These are phyloP conservation scores for Notodonta dromedarius DNA, from an alignment of 2,888 invertebrate species.

Conservation along the genomic window DNA sequence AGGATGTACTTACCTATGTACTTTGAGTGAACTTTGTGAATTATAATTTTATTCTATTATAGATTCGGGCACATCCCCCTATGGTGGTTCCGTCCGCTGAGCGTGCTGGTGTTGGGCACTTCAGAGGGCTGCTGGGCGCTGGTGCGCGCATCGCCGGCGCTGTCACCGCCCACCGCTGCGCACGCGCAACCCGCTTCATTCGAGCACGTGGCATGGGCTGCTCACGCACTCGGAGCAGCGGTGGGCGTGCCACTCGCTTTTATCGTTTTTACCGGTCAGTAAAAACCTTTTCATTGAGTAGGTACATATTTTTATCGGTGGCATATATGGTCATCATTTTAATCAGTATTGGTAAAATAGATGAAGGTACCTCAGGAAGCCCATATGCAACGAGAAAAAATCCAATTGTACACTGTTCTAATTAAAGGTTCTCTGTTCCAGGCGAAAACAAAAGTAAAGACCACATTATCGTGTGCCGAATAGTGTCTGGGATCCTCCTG, in stretches of 20 bases:
- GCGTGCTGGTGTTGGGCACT: slow-evolving; percentile 85
- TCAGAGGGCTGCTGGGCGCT: slow-evolving; percentile 85
- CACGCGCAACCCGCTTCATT: slow-evolving; percentile 29
- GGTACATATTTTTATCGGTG: no score
- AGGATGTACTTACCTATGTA: background rate
- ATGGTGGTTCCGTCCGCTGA: slow-evolving; percentile 83
- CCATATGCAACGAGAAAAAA: no score
- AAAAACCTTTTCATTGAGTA: no score
- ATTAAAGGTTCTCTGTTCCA: slow-evolving; percentile 35
- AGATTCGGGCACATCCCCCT: slow-evolving; percentile 75
- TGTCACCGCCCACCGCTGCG: slow-evolving; percentile 22
- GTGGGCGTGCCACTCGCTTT: slow-evolving; percentile 87
- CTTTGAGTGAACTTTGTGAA: background rate
- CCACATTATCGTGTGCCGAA: slow-evolving; percentile 48
- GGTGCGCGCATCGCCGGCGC: slow-evolving; percentile 30
- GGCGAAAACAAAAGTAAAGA: slow-evolving; percentile 63
- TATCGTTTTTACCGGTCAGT: slow-evolving; percentile 78
- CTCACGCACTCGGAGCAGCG: slow-evolving; percentile 88
- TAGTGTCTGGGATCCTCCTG: slow-evolving; percentile 53
- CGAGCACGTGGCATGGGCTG: slow-evolving; percentile 86
- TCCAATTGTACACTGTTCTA: background rate
- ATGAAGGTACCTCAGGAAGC: no score
- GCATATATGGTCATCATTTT: no score
- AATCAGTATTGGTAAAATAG: no score
- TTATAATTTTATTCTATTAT: slow-evolving; percentile 6